These are phyloP conservation scores for Leucophenga maculata DNA, from an alignment of 2,888 invertebrate species.

Conservation along the genomic window DNA sequence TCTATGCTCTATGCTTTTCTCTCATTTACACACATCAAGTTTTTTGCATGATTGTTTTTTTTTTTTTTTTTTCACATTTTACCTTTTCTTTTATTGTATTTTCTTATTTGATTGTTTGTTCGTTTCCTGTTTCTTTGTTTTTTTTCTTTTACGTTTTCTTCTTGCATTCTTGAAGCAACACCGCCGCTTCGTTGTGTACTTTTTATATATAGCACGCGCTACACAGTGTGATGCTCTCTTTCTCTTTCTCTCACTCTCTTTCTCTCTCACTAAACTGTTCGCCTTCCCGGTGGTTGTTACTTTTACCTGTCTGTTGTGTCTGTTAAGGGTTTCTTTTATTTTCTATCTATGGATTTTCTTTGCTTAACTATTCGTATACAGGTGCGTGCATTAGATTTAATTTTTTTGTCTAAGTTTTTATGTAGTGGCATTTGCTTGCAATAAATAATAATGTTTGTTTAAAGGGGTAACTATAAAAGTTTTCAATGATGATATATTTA, in stretches of 20 bases:
- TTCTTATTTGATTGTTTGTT: conserved; percentile 8
- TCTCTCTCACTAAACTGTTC: not conserved
- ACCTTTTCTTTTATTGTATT: conserved; percentile 4
- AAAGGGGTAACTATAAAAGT: too few relatives aligned
- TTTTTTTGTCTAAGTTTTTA: not conserved
- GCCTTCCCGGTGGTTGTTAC: conserved; percentile 18
- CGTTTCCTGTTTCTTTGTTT: conserved; percentile 5
- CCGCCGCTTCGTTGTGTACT: too few relatives aligned
- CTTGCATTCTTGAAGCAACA: too few relatives aligned
- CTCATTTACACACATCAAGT: too few relatives aligned
- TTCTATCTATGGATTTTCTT: conserved; percentile 47
- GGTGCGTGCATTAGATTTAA: not conserved
- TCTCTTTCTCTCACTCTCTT: not conserved
- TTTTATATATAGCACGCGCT: too few relatives aligned
- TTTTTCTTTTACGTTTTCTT: not conserved
- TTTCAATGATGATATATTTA: too few relatives aligned
- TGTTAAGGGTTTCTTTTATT: conserved; percentile 46
- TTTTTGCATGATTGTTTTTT: too few relatives aligned
- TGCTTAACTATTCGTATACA: not conserved
- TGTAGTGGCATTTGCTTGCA: not conserved
- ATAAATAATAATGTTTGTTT: too few relatives aligned
- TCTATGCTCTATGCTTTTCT: not conserved
- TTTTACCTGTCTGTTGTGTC: too few relatives aligned
- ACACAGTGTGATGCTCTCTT: too few relatives aligned
- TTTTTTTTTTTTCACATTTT: not conserved